Evolutionary conservation across 23 tunicate species (phyloP), one percentile per base, ranked within the genome.

Genomic region (Styela plicata): DNA sequence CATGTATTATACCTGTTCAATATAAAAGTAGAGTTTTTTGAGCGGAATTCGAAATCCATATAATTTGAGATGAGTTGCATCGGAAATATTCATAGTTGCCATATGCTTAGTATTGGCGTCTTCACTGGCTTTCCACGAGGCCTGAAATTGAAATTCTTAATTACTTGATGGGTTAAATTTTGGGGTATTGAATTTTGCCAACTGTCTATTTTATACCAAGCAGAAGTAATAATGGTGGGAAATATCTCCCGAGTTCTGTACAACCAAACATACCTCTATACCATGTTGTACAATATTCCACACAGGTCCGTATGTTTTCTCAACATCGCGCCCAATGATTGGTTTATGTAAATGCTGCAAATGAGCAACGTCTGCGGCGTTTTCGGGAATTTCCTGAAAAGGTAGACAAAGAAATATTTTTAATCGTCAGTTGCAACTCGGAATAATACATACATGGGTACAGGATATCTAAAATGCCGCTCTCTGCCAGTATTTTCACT

Each of bases 351-450:
- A 64, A 36, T 88, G 90, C 5, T 77, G 69, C n/a, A 93, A 89
- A 84, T 93, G 98, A 28, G 89, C 89, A 29, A 82, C 34, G 76
- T 93, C 98, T 22, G 98, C 98, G 27, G 82, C 93, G 37, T 93
- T 93, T 71, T 93, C 98, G 23, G 98, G 98, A 18, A 93, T 93
- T 36, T 93, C 98, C 98, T 93, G 83, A n/a, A n/a, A n/a, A n/a
- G n/a, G n/a, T n/a, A n/a, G n/a, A n/a, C n/a, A n/a, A n/a, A n/a
- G n/a, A n/a, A n/a, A n/a, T n/a, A n/a, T n/a, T n/a, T n/a, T n/a
- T n/a, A n/a, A n/a, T n/a, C n/a, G n/a, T n/a, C n/a, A n/a, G n/a
- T n/a, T n/a, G n/a, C n/a, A n/a, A n/a, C n/a, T n/a, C n/a, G n/a
- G n/a, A n/a, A n/a, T n/a, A n/a, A n/a, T n/a, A n/a, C n/a, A n/a